Base-by-base conservation (phyloP, 2,797 vertebrate species). In the Lacerta viridis region DNA sequence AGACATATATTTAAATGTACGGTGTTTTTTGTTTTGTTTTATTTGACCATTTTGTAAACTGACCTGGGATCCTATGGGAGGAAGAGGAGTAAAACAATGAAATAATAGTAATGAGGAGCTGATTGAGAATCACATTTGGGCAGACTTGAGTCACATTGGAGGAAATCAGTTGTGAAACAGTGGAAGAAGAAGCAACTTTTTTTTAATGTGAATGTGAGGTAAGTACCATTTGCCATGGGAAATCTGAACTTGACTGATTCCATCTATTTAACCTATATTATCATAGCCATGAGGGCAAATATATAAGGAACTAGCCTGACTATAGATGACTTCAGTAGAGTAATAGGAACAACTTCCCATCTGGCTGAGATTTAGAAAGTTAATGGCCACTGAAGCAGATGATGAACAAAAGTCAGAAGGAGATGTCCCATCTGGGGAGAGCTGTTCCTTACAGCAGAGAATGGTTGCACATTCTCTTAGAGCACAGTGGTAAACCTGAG, bases 291-390 rank as follows among this genome's bases (percentile, higher is more conserved):
- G n/a, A 61, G 15, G 50, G 55, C 43, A 74, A 84, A 76, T 43
- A 5, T 43, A 69, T 27, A 36, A 77, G 43, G 25, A 79, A 69
- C n/a, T 55, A 50, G n/a, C n/a, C 41, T 69, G 64, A 36, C 18
- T 55, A 64, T 5, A 76, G 36, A 85, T 76, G 36, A 43, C 43
- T 76, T 76, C 41, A 55, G 36, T 85, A n/a, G 55, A 75, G 39
- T 9, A 39, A 76, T 43, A 55, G 36, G 72, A 85, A 9, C 27
- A 76, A 41, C 8, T 76, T 61, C 50, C 50, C 71, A 75, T 61
- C 15, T 61, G 71, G 55, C 59, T 74, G 25, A 39, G 83, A 61
- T 84, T 85, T 85, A 76, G n/a, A 33, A 79, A 69, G 46, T 69
- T 71, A 86, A 79, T 39, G 46, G 29, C 76, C 75, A 55, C 25